A percentile compares a stretch with the other conserved stretches of the same genome.
phyloP scores from a whole-genome alignment of 1,140 invertebrate genomes.

The Tenebrio molitor region DNA sequence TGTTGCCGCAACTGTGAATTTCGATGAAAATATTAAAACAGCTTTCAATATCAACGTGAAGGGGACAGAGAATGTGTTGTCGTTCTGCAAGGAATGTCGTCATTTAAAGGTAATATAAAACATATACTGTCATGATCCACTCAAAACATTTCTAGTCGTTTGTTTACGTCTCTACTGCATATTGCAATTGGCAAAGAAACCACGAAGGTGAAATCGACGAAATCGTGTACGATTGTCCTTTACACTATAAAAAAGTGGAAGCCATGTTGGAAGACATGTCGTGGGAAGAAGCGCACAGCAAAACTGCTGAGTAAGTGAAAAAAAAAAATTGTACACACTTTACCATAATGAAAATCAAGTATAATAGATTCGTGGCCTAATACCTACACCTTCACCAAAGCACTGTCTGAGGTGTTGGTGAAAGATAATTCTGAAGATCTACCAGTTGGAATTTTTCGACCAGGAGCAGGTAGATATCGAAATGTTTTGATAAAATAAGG shows the following conservation, averaged over 20 bases:
- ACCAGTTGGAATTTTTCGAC: slow-evolving; percentile 76
- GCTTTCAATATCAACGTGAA: slow-evolving; percentile 73
- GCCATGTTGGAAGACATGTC: slow-evolving; percentile 67
- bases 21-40: slow-evolving; percentile 82
- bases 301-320: neutral
- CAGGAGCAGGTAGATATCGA: slow-evolving; percentile 71
- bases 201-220: slow-evolving; percentile 69
- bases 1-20: slow-evolving; percentile 87
- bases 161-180: slow-evolving; percentile 73
- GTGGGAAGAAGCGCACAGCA: slow-evolving; percentile 66
- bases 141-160: slow-evolving; percentile 51
- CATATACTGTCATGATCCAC: too few relatives aligned
- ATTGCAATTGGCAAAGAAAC: slow-evolving; percentile 74
- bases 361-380: slow-evolving; percentile 77
- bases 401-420: slow-evolving; percentile 77
- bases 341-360: slow-evolving; percentile 72
- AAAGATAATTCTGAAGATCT: slow-evolving; percentile 70
- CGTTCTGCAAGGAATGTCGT: slow-evolving; percentile 70
- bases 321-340: slow-evolving; percentile 54
- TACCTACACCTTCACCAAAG: slow-evolving; percentile 83
- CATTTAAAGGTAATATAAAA: too few relatives aligned
- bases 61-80: slow-evolving; percentile 72
- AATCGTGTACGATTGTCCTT: slow-evolving; percentile 77
- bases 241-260: slow-evolving; percentile 74
- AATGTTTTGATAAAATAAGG: neutral